Percentiles rank a stretch among this genome's conserved stretches.
Evolutionary conservation across 2,113 vertebrate species (phyloP).

Genomic region (Pholis gunnellus): DNA sequence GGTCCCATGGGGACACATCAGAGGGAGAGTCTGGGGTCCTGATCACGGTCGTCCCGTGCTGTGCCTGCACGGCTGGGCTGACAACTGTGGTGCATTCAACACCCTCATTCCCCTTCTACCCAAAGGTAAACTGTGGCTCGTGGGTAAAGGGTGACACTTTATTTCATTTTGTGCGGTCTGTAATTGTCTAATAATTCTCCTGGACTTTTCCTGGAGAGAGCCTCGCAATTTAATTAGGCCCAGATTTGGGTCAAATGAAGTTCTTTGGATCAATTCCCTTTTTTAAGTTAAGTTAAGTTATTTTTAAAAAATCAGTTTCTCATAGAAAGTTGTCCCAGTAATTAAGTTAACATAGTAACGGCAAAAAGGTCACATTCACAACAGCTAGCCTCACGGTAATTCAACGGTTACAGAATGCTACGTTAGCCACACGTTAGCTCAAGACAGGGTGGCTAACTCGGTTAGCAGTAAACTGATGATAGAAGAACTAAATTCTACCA

Average conservation of each 20-base stretch:
- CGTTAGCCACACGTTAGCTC: no score
- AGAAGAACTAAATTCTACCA: no score
- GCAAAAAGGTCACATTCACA: no score
- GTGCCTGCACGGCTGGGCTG: constrained; percentile 87
- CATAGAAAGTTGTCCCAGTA: no score
- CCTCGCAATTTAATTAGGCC: not conserved
- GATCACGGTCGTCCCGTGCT: constrained; percentile 79
- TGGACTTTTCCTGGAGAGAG: not conserved
- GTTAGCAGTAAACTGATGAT: no score
- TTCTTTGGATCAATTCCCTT: not conserved
- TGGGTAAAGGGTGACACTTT: not conserved
- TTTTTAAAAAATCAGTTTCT: no score
- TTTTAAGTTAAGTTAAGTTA: no score
- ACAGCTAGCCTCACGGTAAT: no score
- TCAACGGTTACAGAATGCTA: no score
- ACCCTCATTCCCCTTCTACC: constrained; percentile 85
- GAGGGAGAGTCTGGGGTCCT: constrained; percentile 83
- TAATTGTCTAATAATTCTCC: not conserved
- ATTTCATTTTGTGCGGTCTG: not conserved
- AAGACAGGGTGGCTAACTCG: no score
- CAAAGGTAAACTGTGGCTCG: constrained; percentile 47
- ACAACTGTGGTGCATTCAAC: constrained; percentile 85
- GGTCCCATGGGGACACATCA: constrained; percentile 84
- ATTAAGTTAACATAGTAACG: no score
- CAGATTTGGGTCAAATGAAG: no score